A percentile compares a stretch with the other conserved stretches of the same genome.
Evolutionary conservation across 2,113 vertebrate genomes (phyloP).

Genomic region (Scomber colias): DNA sequence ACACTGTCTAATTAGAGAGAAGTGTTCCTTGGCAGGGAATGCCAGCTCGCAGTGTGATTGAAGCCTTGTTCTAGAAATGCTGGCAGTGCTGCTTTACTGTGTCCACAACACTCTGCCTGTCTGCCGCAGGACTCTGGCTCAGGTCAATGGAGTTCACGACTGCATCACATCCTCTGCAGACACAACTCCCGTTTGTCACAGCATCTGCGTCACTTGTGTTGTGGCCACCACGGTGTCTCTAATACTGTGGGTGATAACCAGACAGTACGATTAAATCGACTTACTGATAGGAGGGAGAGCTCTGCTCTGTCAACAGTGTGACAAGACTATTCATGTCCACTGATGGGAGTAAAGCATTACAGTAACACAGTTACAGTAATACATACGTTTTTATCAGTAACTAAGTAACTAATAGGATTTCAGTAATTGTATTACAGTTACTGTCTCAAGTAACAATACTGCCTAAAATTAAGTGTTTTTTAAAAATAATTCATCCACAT

Average conservation of each 20-base stretch:
- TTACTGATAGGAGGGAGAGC: not conserved
- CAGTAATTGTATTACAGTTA: too few relatives aligned
- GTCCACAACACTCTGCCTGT: conserved; percentile 58
- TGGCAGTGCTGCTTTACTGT: conserved; percentile 65
- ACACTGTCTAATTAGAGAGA: conserved; percentile 72
- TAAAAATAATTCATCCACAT: too few relatives aligned
- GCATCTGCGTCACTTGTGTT: conserved; percentile 8
- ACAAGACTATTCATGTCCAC: conserved; percentile 20
- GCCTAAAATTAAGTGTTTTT: too few relatives aligned
- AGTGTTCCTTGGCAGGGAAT: conserved; percentile 62
- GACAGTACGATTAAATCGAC: conserved; percentile 33
- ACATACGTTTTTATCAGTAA: too few relatives aligned
- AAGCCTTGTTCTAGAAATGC: conserved; percentile 69
- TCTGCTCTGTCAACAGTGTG: conserved; percentile 24
- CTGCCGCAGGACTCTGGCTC: conserved; percentile 66
- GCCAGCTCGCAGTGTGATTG: conserved; percentile 53
- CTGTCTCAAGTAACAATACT: too few relatives aligned
- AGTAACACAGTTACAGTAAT: too few relatives aligned
- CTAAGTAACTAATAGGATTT: too few relatives aligned
- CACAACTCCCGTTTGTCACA: not conserved
- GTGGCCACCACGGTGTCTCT: conserved; percentile 19
- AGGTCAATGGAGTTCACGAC: conserved; percentile 84
- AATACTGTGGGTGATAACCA: conserved; percentile 21
- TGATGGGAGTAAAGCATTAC: too few relatives aligned
- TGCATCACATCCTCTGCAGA: conserved; percentile 78